Evolutionary conservation across 2,888 invertebrate species (phyloP), one percentile per base, ranked within the genome.

Genomic region (Microctonus brassicae): DNA sequence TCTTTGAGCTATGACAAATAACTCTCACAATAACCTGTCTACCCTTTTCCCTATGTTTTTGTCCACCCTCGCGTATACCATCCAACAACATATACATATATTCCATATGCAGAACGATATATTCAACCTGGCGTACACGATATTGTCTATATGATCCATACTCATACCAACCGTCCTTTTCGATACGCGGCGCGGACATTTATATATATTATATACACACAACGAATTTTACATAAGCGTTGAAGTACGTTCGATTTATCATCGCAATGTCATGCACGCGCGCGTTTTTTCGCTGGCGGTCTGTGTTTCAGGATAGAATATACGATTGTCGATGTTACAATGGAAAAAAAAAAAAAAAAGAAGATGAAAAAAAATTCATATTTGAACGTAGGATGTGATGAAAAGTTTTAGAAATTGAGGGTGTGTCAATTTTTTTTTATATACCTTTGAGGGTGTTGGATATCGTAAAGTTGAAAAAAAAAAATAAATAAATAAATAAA

Each of bases 1-100:
- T 69, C 70, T 70, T 66, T 72, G 47, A 81, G 81, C 82, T 79
- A 85, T 86, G 86, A 86, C 86, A 86, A 86, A 86, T 86, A 85
- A 84, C 83, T 82, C 78, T 84, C 79, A 84, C 85, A 85, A 86
- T 85, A 82, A 84, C 68, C 80, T 78, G 79, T 75, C 75, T 74
- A 75, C 73, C 77, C 73, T 74, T 76, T 75, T 74, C 71, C 66
- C 57, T n/a, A 29, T 13, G 33, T 69, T 63, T 57, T 63, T 47
- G 61, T 76, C 76, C 74, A 74, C 76, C 78, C 73, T 69, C 68
- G 29, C 61, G 52, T 53, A 47, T 58, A 34, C 29, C 57, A 29
- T 34, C 36, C 33, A 13, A 39, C 39, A 47, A 58, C 24, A 47
- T 26, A 33, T 34, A 42, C 17, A 17, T 9, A 58, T 17, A 33